Evolutionary conservation across 1,140 invertebrate genomes (phyloP).

Genomic region (Drosophila seguyi): DNA sequence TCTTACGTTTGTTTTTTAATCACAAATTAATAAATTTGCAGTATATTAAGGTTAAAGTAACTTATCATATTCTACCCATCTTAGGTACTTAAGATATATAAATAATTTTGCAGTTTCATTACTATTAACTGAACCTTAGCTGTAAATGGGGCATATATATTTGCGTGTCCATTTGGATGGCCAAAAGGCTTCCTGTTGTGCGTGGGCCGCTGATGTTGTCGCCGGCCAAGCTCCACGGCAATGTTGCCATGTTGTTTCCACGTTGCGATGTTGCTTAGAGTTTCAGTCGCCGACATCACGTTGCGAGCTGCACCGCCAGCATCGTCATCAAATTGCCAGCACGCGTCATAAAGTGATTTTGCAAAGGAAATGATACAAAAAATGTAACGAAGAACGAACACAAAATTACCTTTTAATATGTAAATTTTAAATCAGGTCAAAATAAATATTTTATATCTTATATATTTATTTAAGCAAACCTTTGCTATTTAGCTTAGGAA

Average conservation of each 20-base stretch:
- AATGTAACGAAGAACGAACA: slow-evolving; percentile 18
- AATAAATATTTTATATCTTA: neutral
- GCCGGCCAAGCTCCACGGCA: slow-evolving; percentile 20
- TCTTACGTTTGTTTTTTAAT: neutral
- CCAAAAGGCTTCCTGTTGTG: slow-evolving; percentile 77
- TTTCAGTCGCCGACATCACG: slow-evolving; percentile 21
- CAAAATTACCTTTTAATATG: slow-evolving; percentile 4
- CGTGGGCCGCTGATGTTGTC: slow-evolving; percentile 65
- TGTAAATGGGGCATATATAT: slow-evolving; percentile 9
- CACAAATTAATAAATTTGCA: neutral
- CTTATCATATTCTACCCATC: neutral
- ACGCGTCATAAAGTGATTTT: slow-evolving; percentile 61
- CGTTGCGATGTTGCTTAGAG: slow-evolving; percentile 17
- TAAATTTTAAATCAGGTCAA: neutral
- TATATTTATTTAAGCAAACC: neutral
- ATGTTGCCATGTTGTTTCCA: slow-evolving; percentile 37
- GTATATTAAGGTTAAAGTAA: no score
- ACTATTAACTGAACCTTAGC: neutral
- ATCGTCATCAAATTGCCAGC: slow-evolving; percentile 59
- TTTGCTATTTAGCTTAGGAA: no score
- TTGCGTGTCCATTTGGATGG: slow-evolving; percentile 55
- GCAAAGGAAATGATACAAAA: slow-evolving; percentile 15
- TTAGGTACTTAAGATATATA: neutral
- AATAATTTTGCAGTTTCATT: neutral
- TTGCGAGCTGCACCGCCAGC: slow-evolving; percentile 25